Conservation (phyloP, 2,797 vertebrate genomes). For the Sebastes umbrosus region DNA sequence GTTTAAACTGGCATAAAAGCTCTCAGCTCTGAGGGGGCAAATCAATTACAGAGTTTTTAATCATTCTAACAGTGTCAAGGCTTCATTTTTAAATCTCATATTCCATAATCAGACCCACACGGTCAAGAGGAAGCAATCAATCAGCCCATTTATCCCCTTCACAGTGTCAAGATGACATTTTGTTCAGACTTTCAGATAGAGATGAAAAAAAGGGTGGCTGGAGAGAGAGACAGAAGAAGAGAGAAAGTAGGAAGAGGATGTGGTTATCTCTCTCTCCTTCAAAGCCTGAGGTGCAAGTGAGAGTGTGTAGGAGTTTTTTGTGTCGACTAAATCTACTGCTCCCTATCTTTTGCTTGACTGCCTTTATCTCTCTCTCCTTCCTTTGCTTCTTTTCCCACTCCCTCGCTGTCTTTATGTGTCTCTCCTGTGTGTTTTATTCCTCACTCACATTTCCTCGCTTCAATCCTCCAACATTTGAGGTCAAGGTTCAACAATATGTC, state of each 20-base stretch:
- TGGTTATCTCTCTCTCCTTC: constrained; percentile 40
- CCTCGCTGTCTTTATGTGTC: not conserved
- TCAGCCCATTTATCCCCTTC: constrained; percentile 13
- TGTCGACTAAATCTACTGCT: constrained; percentile 58
- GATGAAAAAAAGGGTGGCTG: not conserved
- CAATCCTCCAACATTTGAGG: constrained; percentile 8
- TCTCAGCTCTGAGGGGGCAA: not conserved
- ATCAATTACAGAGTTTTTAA: constrained; percentile 4
- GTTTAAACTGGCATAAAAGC: not conserved
- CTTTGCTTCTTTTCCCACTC: constrained; percentile 43
- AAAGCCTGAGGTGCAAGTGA: constrained; percentile 53
- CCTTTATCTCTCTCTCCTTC: constrained; percentile 35
- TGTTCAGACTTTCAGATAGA: not conserved
- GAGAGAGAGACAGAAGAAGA: constrained; percentile 7
- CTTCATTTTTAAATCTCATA: constrained; percentile 8
- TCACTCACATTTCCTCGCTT: not conserved
- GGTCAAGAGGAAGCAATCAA: constrained; percentile 7
- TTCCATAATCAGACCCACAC: constrained; percentile 1
- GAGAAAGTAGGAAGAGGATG: constrained; percentile 25
- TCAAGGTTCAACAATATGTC: constrained; percentile 26
- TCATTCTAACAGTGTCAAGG: constrained; percentile 9
- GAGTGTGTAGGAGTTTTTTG: constrained; percentile 63
- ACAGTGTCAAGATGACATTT: constrained; percentile 5
- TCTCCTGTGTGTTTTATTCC: not conserved
- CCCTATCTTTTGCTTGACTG: constrained; percentile 44